Conservation (phyloP, 1,140 invertebrate species). For the Cherax destructor region DNA sequence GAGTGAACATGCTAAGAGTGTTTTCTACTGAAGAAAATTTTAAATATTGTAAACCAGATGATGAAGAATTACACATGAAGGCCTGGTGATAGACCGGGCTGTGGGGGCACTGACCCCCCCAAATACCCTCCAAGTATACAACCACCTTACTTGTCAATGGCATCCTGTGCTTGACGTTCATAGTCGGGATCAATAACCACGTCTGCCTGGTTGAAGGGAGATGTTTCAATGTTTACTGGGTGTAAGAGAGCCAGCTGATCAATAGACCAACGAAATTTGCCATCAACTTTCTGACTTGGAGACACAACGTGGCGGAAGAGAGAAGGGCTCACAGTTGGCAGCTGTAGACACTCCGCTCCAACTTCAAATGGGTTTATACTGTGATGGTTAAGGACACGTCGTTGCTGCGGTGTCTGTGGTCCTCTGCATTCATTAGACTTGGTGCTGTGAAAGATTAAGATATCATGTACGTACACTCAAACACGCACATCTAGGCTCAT, state of each 20-base stretch:
- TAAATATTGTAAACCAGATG: too few species aligned
- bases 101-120: too few species aligned
- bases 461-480: too few species aligned
- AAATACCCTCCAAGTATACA: neutral
- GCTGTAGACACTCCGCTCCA: constrained; percentile 38
- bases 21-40: too few species aligned
- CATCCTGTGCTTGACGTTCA: constrained; percentile 52
- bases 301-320: constrained; percentile 62
- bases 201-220: constrained; percentile 48
- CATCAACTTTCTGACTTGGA: constrained; percentile 52
- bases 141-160: constrained; percentile 56
- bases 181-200: constrained; percentile 48
- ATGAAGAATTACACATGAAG: too few species aligned
- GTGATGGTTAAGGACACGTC: neutral
- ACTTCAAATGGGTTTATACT: constrained; percentile 53
- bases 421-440: neutral
- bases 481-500: too few species aligned
- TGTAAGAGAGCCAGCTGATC: constrained; percentile 57
- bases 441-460: neutral
- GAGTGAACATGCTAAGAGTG: too few species aligned
- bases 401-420: neutral
- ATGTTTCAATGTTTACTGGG: constrained; percentile 61
- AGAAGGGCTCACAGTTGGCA: constrained; percentile 55
- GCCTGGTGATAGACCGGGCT: too few species aligned
- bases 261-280: constrained; percentile 60